phyloP scores from a whole-genome alignment of 2,113 vertebrate genomes.

The Antechinus flavipes region DNA sequence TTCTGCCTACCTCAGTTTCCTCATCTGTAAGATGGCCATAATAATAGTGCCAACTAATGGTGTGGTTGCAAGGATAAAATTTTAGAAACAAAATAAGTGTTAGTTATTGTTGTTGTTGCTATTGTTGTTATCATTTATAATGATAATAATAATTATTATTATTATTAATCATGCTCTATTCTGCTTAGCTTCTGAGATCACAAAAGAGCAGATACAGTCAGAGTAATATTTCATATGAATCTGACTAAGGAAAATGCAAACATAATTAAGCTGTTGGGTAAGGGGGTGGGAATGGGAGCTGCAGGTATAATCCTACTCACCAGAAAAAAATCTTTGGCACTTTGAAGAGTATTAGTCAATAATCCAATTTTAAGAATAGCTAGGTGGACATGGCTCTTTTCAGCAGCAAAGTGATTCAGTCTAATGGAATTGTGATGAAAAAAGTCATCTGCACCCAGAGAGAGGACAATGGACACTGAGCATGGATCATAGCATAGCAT shows the following conservation, averaged over 20 bases:
- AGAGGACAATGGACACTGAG: too few relatives aligned
- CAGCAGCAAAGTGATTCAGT: too few relatives aligned
- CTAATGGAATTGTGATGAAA: too few relatives aligned
- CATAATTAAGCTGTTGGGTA: background rate
- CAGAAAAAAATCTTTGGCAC: slow-evolving; percentile 20
- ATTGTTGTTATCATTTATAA: too few relatives aligned
- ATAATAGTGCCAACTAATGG: background rate
- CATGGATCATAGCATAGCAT: too few relatives aligned
- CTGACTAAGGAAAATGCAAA: background rate
- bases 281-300: too few relatives aligned
- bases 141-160: background rate
- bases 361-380: slow-evolving; percentile 36
- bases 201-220: background rate
- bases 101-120: background rate
- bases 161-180: background rate
- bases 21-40: background rate
- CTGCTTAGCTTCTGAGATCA: background rate
- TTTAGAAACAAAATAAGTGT: background rate
- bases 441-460: too few relatives aligned
- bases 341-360: slow-evolving; percentile 49
- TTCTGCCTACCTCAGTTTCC: background rate
- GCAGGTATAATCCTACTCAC: slow-evolving; percentile 7
- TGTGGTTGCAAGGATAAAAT: background rate
- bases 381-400: too few relatives aligned
- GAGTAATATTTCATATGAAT: background rate